Conservation (phyloP, 1,140 invertebrate genomes). For the Hyposmocoma kahamanoa region DNA sequence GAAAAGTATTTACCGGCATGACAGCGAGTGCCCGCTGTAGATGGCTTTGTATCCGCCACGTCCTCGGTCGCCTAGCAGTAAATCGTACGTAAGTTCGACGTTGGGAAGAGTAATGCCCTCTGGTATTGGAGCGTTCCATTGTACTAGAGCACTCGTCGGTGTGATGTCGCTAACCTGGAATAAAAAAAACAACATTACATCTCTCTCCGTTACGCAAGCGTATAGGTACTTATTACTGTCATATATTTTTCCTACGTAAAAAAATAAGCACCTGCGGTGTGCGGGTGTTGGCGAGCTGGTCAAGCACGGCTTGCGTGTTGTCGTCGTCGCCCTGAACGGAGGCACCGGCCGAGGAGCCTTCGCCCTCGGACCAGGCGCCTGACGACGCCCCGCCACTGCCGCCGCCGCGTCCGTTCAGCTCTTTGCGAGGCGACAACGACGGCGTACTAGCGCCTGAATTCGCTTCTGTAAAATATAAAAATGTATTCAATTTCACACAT, state of each 20-base stretch:
- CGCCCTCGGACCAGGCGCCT: slow-evolving; percentile 81
- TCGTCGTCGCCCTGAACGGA: slow-evolving; percentile 81
- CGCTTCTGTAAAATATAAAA: too few relatives aligned
- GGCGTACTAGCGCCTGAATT: slow-evolving; percentile 70
- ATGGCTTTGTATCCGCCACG: slow-evolving; percentile 87
- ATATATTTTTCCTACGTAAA: too few relatives aligned
- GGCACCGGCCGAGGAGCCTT: slow-evolving; percentile 78
- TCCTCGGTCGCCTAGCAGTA: slow-evolving; percentile 84
- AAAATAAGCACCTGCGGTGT: slow-evolving; percentile 75
- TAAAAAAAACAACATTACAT: too few relatives aligned
- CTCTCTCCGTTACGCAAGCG: too few relatives aligned
- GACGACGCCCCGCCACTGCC: slow-evolving; percentile 72
- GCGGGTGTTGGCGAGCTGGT: slow-evolving; percentile 82
- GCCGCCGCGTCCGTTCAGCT: slow-evolving; percentile 70
- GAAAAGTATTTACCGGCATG: slow-evolving; percentile 73
- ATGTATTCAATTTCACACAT: too few relatives aligned
- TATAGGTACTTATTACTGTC: too few relatives aligned
- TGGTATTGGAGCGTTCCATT: slow-evolving; percentile 81
- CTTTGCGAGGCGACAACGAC: slow-evolving; percentile 76
- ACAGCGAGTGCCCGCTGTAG: slow-evolving; percentile 82
- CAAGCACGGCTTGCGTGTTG: slow-evolving; percentile 76
- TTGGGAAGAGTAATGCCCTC: slow-evolving; percentile 72
- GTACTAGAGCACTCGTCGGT: slow-evolving; percentile 84
- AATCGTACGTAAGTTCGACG: slow-evolving; percentile 83
- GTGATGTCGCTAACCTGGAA: slow-evolving; percentile 84